Evolutionary conservation across 2,113 vertebrate species (phyloP).

Genomic region (Ardeotis arabs): DNA sequence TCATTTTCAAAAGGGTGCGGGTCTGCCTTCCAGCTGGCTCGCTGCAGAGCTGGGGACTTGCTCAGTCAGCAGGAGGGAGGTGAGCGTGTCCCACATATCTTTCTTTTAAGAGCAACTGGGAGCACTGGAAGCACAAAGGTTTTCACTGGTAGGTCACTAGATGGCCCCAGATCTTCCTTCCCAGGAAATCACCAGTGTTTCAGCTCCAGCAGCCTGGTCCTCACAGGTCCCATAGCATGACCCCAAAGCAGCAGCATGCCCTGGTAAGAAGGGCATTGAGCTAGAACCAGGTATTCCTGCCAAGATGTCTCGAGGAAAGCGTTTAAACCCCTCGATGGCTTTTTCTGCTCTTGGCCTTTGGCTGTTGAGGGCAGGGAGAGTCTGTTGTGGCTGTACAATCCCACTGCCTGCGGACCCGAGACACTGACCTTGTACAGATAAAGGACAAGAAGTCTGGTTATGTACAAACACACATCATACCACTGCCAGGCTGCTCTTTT

Average conservation of each 20-base stretch:
- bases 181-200: neutral
- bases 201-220: neutral
- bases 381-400: too few relatives aligned
- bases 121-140: neutral
- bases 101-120: neutral
- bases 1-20: neutral
- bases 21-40: neutral
- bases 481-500: neutral
- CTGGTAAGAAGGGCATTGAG: neutral
- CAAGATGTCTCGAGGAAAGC: neutral
- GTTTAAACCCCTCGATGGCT: fast-evolving
- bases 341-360: neutral
- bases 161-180: constrained; percentile 27
- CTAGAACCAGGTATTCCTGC: neutral
- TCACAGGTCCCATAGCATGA: neutral
- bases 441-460: neutral
- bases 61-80: constrained; percentile 24
- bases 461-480: neutral
- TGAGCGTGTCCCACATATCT: neutral
- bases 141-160: constrained; percentile 46
- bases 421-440: neutral
- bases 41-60: neutral
- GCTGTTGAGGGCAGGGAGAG: neutral
- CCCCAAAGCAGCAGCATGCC: neutral
- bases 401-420: neutral